These are phyloP conservation scores for Pseudeuparius sepicola DNA, from an alignment of 2,888 invertebrate species.

Conservation along the genomic window DNA sequence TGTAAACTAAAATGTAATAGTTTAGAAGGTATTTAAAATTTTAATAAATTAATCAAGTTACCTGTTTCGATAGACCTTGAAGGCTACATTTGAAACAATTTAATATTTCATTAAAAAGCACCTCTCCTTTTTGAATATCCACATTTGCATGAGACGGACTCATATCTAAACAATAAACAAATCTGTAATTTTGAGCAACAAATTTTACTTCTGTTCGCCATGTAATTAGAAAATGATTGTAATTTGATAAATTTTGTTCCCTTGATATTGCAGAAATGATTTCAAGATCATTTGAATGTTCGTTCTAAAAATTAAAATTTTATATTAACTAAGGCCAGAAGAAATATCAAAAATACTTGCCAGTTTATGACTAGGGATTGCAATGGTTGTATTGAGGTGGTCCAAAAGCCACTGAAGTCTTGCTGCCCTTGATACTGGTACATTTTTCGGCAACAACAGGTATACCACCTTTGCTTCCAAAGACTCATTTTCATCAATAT, in stretches of 20 bases:
- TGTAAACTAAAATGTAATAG: slow-evolving; percentile 50
- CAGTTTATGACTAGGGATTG: slow-evolving; percentile 38
- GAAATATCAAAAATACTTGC: too few species aligned
- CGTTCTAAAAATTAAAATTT: slow-evolving; percentile 36
- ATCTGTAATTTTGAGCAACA: slow-evolving; percentile 57
- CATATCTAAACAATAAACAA: slow-evolving; percentile 67
- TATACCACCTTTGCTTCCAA: slow-evolving; percentile 55
- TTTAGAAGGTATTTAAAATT: too few species aligned
- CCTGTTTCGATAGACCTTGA: slow-evolving; percentile 46
- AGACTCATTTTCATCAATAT: slow-evolving; percentile 32
- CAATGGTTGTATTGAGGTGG: slow-evolving; percentile 51
- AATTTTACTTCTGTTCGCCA: slow-evolving; percentile 53
- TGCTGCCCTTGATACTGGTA: slow-evolving; percentile 61
- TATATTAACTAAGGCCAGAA: too few species aligned
- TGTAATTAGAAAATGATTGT: slow-evolving; percentile 44
- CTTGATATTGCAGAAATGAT: slow-evolving; percentile 54
- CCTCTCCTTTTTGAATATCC: slow-evolving; percentile 50
- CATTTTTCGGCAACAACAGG: slow-evolving; percentile 57
- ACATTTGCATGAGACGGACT: slow-evolving; percentile 66
- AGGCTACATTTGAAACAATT: slow-evolving; percentile 46
- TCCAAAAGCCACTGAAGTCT: slow-evolving; percentile 66
- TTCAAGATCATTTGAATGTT: slow-evolving; percentile 47
- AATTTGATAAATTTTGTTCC: slow-evolving; percentile 37
- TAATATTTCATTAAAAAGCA: slow-evolving; percentile 52
- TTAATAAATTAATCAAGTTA: too few species aligned